Evolutionary conservation across 2,113 vertebrate species (phyloP).

Genomic region (Pituophis catenifer): DNA sequence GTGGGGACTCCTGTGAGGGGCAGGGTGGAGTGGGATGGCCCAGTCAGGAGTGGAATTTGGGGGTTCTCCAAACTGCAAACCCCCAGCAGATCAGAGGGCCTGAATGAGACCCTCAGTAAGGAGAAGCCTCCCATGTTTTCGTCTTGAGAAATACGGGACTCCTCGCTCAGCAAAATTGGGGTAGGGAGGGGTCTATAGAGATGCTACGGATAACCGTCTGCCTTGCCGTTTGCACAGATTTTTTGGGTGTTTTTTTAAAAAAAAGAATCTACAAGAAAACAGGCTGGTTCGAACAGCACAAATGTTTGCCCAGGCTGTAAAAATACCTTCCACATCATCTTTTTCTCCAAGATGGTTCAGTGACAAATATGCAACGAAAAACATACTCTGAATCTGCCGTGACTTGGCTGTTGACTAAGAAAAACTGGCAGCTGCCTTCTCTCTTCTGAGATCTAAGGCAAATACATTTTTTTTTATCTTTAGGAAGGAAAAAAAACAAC

Average conservation of each 20-base stretch:
- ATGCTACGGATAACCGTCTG: slow-evolving; percentile 22
- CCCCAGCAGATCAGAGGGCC: not conserved
- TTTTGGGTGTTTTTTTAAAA: slow-evolving; percentile 44
- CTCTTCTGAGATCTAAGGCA: not conserved
- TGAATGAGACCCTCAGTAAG: not conserved
- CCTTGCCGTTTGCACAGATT: slow-evolving; percentile 49
- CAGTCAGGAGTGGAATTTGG: too few relatives aligned
- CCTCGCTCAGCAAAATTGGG: slow-evolving; percentile 11
- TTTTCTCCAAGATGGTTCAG: slow-evolving; percentile 18
- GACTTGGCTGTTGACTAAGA: slow-evolving; percentile 26
- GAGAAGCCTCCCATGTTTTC: not conserved
- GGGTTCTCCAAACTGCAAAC: too few relatives aligned
- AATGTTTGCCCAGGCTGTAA: slow-evolving; percentile 51
- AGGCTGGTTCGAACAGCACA: slow-evolving; percentile 40
- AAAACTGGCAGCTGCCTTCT: slow-evolving; percentile 1
- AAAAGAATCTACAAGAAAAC: slow-evolving; percentile 50
- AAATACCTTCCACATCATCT: slow-evolving; percentile 38
- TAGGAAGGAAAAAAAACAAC: not conserved
- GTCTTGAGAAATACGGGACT: not conserved
- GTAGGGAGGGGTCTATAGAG: slow-evolving; percentile 45
- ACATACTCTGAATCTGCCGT: slow-evolving; percentile 16
- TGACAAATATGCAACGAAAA: slow-evolving; percentile 8
- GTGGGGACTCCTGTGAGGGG: too few relatives aligned
- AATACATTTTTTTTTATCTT: not conserved
- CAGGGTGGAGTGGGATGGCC: too few relatives aligned